phyloP scores from a whole-genome alignment of 2,888 invertebrate species.

The Celastrina argiolus region DNA sequence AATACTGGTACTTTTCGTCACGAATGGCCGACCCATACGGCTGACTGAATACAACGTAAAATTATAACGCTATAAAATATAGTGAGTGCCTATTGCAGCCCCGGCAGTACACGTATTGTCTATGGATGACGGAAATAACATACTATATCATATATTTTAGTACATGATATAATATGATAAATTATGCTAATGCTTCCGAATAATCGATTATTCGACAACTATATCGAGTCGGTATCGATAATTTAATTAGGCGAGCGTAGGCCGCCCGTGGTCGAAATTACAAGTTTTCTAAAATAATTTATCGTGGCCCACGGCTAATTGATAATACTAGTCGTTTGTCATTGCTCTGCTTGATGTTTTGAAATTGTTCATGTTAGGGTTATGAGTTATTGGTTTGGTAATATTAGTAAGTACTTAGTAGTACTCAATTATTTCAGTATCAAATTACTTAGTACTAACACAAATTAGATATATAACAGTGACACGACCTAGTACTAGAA shows the following conservation, averaged over 20 bases:
- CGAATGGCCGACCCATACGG: too few species aligned
- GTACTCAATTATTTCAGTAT: too few species aligned
- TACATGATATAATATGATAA: slow-evolving; percentile 10
- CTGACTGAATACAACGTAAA: too few species aligned
- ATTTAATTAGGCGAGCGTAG: slow-evolving; percentile 60
- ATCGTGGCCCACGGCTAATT: slow-evolving; percentile 32
- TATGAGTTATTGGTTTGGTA: not conserved
- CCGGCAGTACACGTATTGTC: too few species aligned
- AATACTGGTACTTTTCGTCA: too few species aligned
- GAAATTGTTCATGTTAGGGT: not conserved
- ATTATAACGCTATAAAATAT: too few species aligned
- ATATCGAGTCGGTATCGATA: slow-evolving; percentile 33
- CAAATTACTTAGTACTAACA: too few species aligned
- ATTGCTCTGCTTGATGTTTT: slow-evolving; percentile 6
- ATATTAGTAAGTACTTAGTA: not conserved
- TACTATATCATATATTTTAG: not conserved
- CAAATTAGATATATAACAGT: too few species aligned
- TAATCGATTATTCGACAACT: slow-evolving; percentile 17
- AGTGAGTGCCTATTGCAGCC: too few species aligned
- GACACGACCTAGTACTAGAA: too few species aligned
- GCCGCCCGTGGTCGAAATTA: slow-evolving; percentile 45
- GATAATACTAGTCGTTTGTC: not conserved
- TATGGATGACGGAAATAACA: too few species aligned
- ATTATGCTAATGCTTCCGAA: slow-evolving; percentile 9
- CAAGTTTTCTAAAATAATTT: slow-evolving; percentile 53